Percentiles rank a stretch among this genome's conserved stretches.
Conservation (phyloP, 2,797 vertebrate species). For the Pampus argenteus region DNA sequence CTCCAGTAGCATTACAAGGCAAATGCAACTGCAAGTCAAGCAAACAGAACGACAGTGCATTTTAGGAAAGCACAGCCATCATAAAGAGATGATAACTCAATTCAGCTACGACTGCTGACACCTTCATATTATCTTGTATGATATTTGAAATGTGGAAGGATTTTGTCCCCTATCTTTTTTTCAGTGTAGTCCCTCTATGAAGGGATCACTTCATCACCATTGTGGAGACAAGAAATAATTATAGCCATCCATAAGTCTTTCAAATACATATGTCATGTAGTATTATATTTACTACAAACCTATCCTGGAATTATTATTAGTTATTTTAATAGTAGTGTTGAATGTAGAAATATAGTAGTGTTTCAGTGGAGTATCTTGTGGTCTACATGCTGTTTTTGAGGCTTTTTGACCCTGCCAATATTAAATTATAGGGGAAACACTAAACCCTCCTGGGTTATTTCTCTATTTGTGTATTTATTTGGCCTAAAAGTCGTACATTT, state of each 20-base stretch:
- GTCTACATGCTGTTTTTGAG: conserved; percentile 38
- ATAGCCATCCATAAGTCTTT: not conserved
- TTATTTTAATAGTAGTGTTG: conserved; percentile 4
- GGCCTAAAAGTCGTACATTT: not conserved
- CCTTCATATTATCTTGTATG: not conserved
- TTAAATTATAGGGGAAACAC: conserved; percentile 40
- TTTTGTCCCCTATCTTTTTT: not conserved
- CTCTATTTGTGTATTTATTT: conserved; percentile 14
- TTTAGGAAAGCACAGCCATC: no score
- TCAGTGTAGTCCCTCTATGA: not conserved
- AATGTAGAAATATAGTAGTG: not conserved
- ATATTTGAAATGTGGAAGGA: not conserved
- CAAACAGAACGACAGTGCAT: no score
- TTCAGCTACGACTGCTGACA: not conserved
- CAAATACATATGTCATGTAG: not conserved
- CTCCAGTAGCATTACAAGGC: no score
- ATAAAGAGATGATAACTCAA: not conserved
- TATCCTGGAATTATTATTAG: not conserved
- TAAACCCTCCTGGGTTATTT: conserved; percentile 29
- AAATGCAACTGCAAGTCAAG: no score
- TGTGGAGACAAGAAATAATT: not conserved
- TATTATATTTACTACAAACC: not conserved
- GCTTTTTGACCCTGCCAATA: conserved; percentile 38
- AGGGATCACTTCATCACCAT: no score
- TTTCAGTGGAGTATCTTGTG: conserved; percentile 28